Percentiles rank a stretch among this genome's conserved stretches.
Evolutionary conservation across 2,888 invertebrate species (phyloP).

Genomic region (Microctonus aethiopoides): DNA sequence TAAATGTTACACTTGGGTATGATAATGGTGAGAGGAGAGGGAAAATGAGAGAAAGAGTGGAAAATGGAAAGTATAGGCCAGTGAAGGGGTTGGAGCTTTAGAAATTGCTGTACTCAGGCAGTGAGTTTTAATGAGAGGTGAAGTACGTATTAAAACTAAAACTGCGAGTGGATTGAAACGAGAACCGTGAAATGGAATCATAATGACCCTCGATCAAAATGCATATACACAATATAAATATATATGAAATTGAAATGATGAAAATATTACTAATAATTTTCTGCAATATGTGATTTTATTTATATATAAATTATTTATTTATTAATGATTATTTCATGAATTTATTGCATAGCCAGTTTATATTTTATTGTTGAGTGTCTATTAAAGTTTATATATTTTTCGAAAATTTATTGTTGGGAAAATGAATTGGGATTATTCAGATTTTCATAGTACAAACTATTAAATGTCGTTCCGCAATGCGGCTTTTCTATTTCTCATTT

Average conservation of each 20-base stretch:
- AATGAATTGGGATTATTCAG: slow-evolving; percentile 48
- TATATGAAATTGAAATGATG: neutral
- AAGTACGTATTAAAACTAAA: slow-evolving; percentile 37
- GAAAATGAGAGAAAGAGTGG: slow-evolving; percentile 18
- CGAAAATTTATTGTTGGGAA: slow-evolving; percentile 42
- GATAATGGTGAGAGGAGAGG: slow-evolving; percentile 23
- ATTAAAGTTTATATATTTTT: slow-evolving; percentile 22
- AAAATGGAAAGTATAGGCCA: slow-evolving; percentile 24
- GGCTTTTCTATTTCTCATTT: slow-evolving; percentile 41
- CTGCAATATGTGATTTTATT: neutral
- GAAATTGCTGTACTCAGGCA: slow-evolving; percentile 41
- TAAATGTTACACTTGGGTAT: slow-evolving; percentile 23
- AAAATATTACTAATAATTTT: neutral
- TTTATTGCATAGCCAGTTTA: neutral
- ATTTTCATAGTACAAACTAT: slow-evolving; percentile 51
- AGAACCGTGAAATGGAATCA: slow-evolving; percentile 25
- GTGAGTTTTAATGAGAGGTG: slow-evolving; percentile 45
- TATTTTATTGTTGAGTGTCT: neutral
- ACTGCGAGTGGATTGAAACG: slow-evolving; percentile 31
- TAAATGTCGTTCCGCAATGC: slow-evolving; percentile 51
- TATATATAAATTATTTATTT: slow-evolving; percentile 8
- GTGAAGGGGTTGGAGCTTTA: slow-evolving; percentile 20
- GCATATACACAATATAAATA: neutral
- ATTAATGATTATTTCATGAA: neutral
- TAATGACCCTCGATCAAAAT: slow-evolving; percentile 33